These are phyloP conservation scores for Luidia sarsii DNA, from an alignment of 53 echinoderm and acorn worm species.

Conservation along the genomic window DNA sequence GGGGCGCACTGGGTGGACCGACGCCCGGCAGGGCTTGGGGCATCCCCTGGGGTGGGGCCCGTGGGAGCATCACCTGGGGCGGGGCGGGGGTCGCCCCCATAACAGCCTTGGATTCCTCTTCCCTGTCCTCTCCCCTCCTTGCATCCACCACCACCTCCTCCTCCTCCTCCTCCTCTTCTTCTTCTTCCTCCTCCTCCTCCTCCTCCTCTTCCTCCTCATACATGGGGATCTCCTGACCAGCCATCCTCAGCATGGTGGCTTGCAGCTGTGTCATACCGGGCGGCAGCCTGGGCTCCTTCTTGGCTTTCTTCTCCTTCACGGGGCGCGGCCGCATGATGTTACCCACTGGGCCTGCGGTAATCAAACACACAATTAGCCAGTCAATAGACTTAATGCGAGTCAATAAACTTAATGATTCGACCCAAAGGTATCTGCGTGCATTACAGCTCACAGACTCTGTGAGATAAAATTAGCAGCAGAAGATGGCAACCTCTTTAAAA, in stretches of 20 bases:
- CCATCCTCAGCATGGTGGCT: constrained; percentile 92
- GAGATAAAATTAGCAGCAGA: too few relatives aligned
- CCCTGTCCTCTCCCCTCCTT: constrained; percentile 11
- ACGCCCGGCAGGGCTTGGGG: constrained; percentile 13
- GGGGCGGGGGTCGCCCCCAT: constrained; percentile 3
- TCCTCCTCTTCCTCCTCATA: constrained; percentile 67
- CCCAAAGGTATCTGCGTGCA: too few relatives aligned
- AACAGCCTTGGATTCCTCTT: constrained; percentile 24
- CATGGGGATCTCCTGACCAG: constrained; percentile 77
- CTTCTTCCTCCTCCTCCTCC: constrained; percentile 51
- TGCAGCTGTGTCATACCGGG: constrained; percentile 92
- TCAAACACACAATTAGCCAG: too few relatives aligned
- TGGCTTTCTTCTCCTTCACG: constrained; percentile 14
- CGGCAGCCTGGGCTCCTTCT: constrained; percentile 57
- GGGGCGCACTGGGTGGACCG: constrained; percentile 54
- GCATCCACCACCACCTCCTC: constrained; percentile 61
- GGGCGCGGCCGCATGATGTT: too few relatives aligned
- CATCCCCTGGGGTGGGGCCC: constrained; percentile 14
- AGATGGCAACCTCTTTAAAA: too few relatives aligned
- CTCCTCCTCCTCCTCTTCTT: constrained; percentile 30
- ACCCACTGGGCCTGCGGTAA: too few relatives aligned
- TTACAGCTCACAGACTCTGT: too few relatives aligned
- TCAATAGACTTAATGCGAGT: too few relatives aligned
- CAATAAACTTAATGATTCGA: too few relatives aligned
- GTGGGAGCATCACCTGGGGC: constrained; percentile 6